Evolutionary conservation across 2,797 vertebrate species (phyloP).

Genomic region (Spinibarbus caldwelli): DNA sequence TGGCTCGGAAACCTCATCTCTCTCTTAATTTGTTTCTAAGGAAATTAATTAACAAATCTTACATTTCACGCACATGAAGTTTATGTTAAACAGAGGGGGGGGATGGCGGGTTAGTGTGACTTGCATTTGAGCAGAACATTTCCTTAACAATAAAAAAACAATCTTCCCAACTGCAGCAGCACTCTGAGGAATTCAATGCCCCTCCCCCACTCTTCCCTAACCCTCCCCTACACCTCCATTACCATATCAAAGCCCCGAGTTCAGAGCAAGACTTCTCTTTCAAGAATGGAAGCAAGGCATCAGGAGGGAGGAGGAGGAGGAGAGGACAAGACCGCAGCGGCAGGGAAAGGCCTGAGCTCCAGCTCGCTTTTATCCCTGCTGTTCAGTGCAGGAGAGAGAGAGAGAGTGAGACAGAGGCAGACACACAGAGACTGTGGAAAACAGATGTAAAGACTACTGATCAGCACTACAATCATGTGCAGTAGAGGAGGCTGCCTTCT

Average conservation of each 20-base stretch:
- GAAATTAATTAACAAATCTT: conserved; percentile 60
- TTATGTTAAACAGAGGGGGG: conserved; percentile 68
- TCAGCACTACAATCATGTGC: conserved; percentile 72
- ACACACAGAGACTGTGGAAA: conserved; percentile 50
- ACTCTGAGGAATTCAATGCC: conserved; percentile 84
- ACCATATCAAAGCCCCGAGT: conserved; percentile 87
- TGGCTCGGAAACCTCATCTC: conserved; percentile 24
- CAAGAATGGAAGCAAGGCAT: conserved; percentile 79
- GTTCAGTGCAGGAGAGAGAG: conserved; percentile 43
- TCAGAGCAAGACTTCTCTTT: conserved; percentile 86
- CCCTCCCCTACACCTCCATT: conserved; percentile 78
- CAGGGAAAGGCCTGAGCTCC: conserved; percentile 78
- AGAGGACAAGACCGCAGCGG: conserved; percentile 80
- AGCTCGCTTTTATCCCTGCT: conserved; percentile 81
- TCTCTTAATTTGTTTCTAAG: conserved; percentile 57
- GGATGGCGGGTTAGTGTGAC: conserved; percentile 24
- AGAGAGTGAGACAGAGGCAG: conserved; percentile 21
- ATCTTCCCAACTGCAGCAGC: conserved; percentile 84
- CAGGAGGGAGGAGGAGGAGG: conserved; percentile 60
- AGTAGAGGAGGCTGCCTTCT: conserved; percentile 63
- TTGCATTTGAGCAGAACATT: conserved; percentile 82
- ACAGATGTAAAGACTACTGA: conserved; percentile 48
- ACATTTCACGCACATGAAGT: conserved; percentile 68
- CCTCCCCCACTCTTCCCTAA: conserved; percentile 75
- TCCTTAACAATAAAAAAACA: conserved; percentile 87